A percentile compares a stretch with the other conserved stretches of the same genome.
Conservation (phyloP, 2,797 vertebrate species). For the Platyrinchus mystaceus region DNA sequence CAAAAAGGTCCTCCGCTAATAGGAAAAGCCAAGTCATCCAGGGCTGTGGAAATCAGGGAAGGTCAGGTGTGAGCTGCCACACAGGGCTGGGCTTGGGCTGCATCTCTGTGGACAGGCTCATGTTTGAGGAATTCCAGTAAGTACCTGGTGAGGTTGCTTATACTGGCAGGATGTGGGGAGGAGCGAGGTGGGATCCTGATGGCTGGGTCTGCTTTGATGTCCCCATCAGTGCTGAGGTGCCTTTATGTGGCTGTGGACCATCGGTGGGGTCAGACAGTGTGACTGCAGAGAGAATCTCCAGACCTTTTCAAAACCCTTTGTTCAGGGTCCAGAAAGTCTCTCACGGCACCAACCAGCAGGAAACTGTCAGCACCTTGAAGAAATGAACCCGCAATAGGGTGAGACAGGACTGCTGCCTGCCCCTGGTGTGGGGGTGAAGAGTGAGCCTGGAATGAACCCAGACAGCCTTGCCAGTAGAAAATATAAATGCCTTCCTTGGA, state of each 20-base stretch:
- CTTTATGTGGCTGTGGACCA: neutral
- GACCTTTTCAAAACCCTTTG: neutral
- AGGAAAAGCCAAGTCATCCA: neutral
- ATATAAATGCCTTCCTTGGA: neutral
- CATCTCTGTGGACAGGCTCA: neutral
- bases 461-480: neutral
- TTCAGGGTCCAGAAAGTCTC: neutral
- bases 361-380: neutral
- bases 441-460: neutral
- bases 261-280: neutral
- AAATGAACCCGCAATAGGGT: neutral
- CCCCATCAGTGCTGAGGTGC: neutral
- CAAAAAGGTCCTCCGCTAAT: slow-evolving; percentile 51
- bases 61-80: slow-evolving; percentile 38
- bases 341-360: neutral
- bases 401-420: neutral
- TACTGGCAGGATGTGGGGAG: neutral
- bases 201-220: neutral
- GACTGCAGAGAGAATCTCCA: neutral
- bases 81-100: neutral
- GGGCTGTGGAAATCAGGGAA: neutral
- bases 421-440: neutral
- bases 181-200: neutral
- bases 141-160: neutral
- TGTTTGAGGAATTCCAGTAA: neutral